These are phyloP conservation scores for Drosophila pachea DNA, from an alignment of 1,140 invertebrate genomes.

Conservation along the genomic window DNA sequence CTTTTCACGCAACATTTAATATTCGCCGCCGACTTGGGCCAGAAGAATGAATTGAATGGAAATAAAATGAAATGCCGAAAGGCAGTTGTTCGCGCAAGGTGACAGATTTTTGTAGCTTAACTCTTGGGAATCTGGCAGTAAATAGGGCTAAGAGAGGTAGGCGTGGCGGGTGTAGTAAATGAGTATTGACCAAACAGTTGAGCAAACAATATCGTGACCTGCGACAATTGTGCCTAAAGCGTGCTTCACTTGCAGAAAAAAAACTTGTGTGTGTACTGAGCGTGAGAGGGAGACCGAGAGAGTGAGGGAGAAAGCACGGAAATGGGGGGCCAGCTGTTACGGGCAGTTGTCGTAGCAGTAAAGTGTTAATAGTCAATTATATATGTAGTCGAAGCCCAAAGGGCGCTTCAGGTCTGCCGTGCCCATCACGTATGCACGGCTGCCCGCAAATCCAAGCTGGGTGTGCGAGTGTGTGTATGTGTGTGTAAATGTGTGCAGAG, in stretches of 20 bases:
- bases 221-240: constrained; percentile 47
- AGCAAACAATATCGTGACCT: constrained; percentile 54
- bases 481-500: constrained; percentile 32
- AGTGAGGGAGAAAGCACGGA: background rate
- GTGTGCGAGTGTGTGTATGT: constrained; percentile 25
- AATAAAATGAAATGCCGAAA: constrained; percentile 44
- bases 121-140: constrained; percentile 37
- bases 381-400: constrained; percentile 16
- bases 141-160: constrained; percentile 3
- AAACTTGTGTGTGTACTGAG: constrained; percentile 15
- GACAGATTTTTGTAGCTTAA: constrained; percentile 59
- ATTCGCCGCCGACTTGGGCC: constrained; percentile 8
- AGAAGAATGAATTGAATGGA: constrained; percentile 33
- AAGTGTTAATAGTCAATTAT: constrained; percentile 61
- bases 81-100: constrained; percentile 29
- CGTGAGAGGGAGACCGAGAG: background rate
- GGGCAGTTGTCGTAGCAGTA: background rate
- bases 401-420: constrained; percentile 15
- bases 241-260: constrained; percentile 40
- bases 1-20: constrained; percentile 70
- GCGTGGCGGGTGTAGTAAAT: constrained; percentile 47
- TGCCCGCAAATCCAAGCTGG: constrained; percentile 63
- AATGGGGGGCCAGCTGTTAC: background rate
- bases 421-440: constrained; percentile 18
- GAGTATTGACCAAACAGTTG: constrained; percentile 69